Base-by-base conservation (phyloP, 2,888 invertebrate genomes). In the Oxycera nigricornis region DNA sequence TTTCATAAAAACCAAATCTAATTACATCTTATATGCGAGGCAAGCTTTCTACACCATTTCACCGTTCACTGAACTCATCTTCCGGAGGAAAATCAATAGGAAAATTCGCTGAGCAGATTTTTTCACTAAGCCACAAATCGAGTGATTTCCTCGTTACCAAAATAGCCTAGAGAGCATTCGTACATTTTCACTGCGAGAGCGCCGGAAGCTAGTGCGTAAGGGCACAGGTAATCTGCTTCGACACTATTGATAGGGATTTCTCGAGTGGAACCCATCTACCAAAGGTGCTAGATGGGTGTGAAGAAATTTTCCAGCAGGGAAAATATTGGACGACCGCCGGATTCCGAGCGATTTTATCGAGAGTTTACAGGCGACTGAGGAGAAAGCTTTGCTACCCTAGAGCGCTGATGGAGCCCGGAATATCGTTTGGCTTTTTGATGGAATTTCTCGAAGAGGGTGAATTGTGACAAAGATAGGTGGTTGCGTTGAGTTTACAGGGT, bases 71-170 rank as follows among this genome's bases (percentile, higher is more conserved):
- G 41, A 41, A 65, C 41, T 39, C 65, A 65, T 39, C 22, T 20
- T 39, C 20, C 39, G n/a, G 65, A 65, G 65, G 65, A 65, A 65
- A 65, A 65, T 65, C 65, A 41, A 65, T 65, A 41, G 24, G 65
- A 6, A 24, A 35, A 41, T 65, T 41, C 22, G 22, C 35, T 20
- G 14, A 41, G 22, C 24, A 39, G 17, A 61, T 24, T 20, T 65
- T 39, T 65, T 65, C 65, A 24, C 24, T 20, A 17, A n/a, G 1
- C 65, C 41, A 62, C 20, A 65, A 24, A 24, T 20, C 9, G 14
- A 2, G 52, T 22, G 7, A 2, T 24, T 55, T 17, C 52, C 17
- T 22, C 22, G 2, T 3, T 7, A 22, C 52, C 22, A 9, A 24
- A 24, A 3, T 55, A 17, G 2, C 3, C 4, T 24, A 3, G 24